Conservation (phyloP, 2,888 invertebrate species). For the Heterodera filipjevi region DNA sequence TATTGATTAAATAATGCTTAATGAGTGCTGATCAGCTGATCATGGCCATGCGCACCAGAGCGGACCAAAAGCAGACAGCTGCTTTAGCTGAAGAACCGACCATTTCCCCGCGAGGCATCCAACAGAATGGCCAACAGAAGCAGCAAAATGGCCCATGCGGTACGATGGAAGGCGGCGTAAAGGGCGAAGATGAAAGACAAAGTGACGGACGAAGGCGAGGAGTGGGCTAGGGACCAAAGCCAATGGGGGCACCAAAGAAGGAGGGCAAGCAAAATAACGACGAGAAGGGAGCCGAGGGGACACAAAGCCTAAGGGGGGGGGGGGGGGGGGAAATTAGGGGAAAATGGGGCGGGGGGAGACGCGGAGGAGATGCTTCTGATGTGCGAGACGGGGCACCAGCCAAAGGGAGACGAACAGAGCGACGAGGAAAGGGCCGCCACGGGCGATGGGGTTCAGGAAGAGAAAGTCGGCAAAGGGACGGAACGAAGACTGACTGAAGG, state of each 20-base stretch:
- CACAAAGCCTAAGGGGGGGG: conserved; percentile 25
- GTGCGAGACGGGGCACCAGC: conserved; percentile 8
- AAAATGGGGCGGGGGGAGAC: conserved; percentile 10
- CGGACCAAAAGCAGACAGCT: not conserved
- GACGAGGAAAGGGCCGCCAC: conserved; percentile 41
- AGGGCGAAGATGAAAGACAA: conserved; percentile 33
- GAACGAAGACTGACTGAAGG: not conserved
- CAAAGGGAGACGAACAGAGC: conserved; percentile 32
- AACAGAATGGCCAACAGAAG: conserved; percentile 48
- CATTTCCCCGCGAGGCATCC: conserved; percentile 33
- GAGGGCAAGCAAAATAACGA: conserved; percentile 26
- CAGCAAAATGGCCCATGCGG: conserved; percentile 53
- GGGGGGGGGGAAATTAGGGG: not conserved
- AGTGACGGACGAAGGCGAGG: conserved; percentile 28
- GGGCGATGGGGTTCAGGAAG: conserved; percentile 34
- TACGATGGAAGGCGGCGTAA: conserved; percentile 56
- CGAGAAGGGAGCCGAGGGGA: conserved; percentile 29
- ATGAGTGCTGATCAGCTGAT: too few relatives aligned
- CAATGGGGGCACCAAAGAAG: conserved; percentile 42
- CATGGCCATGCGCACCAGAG: too few relatives aligned
- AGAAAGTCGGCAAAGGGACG: conserved; percentile 23
- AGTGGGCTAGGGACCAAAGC: conserved; percentile 10
- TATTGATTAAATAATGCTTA: too few relatives aligned
- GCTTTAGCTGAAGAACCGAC: conserved; percentile 17
- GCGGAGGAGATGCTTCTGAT: conserved; percentile 24